Conservation (phyloP, 2,113 vertebrate species). For the Indicator maculatus region DNA sequence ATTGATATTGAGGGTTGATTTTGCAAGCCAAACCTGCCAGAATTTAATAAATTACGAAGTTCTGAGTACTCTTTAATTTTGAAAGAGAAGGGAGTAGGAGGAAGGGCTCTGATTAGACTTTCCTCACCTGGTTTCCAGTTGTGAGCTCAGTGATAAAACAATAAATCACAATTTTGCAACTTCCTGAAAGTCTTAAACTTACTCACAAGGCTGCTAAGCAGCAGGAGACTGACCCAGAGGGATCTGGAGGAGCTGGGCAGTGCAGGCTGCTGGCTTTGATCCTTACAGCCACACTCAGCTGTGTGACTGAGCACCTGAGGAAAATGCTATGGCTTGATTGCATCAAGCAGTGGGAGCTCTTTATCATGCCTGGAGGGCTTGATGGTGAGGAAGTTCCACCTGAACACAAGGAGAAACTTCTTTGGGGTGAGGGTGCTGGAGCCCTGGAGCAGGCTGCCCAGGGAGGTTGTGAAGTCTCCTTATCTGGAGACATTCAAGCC, state of each 20-base stretch:
- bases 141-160: not conserved
- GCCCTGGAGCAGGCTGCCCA: too few relatives aligned
- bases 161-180: not conserved
- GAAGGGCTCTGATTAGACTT: not conserved
- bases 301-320: not conserved
- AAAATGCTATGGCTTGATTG: not conserved
- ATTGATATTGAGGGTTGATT: too few relatives aligned
- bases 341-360: not conserved
- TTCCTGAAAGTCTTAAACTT: not conserved
- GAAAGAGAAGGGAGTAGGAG: not conserved
- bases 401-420: too few relatives aligned
- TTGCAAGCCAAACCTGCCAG: not conserved
- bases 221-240: not conserved
- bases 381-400: not conserved
- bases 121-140: not conserved
- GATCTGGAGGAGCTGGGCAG: not conserved
- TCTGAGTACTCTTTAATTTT: not conserved
- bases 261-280: not conserved
- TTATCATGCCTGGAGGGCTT: not conserved
- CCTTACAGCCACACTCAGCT: not conserved
- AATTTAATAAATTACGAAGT: not conserved
- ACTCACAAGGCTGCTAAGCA: not conserved
- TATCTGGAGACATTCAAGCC: too few relatives aligned
- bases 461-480: too few relatives aligned
- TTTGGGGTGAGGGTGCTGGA: too few relatives aligned